Percentiles rank a stretch among this genome's conserved stretches.
phyloP scores from a whole-genome alignment of 1,140 invertebrate genomes.

The Drosophila nebulosa region DNA sequence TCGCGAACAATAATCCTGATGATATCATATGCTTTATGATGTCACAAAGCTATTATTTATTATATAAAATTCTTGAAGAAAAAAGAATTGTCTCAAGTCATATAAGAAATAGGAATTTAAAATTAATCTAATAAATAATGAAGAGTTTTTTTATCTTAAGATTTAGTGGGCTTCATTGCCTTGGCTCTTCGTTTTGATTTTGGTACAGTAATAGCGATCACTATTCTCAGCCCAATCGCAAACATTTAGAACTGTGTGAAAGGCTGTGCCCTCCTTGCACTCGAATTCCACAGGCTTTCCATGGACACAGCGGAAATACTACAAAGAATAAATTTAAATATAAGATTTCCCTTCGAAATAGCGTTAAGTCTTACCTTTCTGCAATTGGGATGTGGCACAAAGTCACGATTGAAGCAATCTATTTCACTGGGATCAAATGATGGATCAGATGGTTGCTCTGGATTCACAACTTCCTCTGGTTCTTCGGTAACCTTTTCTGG shows the following conservation, averaged over 20 bases:
- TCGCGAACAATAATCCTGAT: conserved; percentile 37
- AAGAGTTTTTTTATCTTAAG: background rate
- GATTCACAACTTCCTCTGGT: conserved; percentile 38
- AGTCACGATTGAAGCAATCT: conserved; percentile 84
- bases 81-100: conserved; percentile 16
- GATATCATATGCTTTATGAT: background rate
- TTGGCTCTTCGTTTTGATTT: conserved; percentile 38
- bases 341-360: background rate
- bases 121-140: conserved; percentile 15
- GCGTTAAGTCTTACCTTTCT: conserved; percentile 72
- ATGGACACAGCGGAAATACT: conserved; percentile 92
- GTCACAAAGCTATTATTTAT: background rate
- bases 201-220: conserved; percentile 82
- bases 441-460: conserved; percentile 8
- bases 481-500: conserved; percentile 44
- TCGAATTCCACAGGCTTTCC: conserved; percentile 87
- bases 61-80: conserved; percentile 30
- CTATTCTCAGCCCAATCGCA: conserved; percentile 91
- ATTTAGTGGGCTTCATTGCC: conserved; percentile 41
- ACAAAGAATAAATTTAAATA: background rate
- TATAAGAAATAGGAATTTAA: conserved; percentile 9
- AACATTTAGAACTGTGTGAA: conserved; percentile 85
- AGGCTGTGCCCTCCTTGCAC: conserved; percentile 88
- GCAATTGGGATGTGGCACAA: conserved; percentile 86
- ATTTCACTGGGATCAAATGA: conserved; percentile 75